These are phyloP conservation scores for Pogonomyrmex barbatus DNA, from an alignment of 1,140 invertebrate species.

Conservation along the genomic window DNA sequence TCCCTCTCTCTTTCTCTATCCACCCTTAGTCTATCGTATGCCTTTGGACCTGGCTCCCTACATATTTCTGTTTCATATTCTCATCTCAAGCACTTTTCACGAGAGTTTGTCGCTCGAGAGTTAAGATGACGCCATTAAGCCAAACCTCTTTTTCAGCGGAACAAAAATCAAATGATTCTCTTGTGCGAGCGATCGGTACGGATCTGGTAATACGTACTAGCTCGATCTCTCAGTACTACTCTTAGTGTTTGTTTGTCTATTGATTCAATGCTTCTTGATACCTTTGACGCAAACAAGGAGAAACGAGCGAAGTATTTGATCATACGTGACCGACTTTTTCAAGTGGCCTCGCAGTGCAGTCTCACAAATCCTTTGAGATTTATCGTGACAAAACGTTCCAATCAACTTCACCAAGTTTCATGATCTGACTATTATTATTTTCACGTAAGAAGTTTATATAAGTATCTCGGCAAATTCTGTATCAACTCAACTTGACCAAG, in stretches of 20 bases:
- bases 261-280: slow-evolving; percentile 36
- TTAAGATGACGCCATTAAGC: slow-evolving; percentile 58
- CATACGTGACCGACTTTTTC: slow-evolving; percentile 57
- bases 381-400: slow-evolving; percentile 12
- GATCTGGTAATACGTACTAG: not conserved
- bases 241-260: slow-evolving; percentile 11
- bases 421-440: slow-evolving; percentile 22
- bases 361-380: slow-evolving; percentile 8
- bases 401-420: slow-evolving; percentile 24
- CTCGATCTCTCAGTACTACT: not conserved
- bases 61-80: slow-evolving; percentile 54
- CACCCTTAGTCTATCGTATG: slow-evolving; percentile 41
- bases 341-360: slow-evolving; percentile 14
- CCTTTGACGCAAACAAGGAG: slow-evolving; percentile 34
- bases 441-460: not conserved
- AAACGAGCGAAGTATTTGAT: slow-evolving; percentile 47
- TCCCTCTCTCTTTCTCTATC: not conserved
- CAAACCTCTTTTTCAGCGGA: slow-evolving; percentile 31
- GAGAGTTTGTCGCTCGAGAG: slow-evolving; percentile 51
- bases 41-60: slow-evolving; percentile 9
- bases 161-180: slow-evolving; percentile 54
- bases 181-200: not conserved
- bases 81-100: slow-evolving; percentile 56
- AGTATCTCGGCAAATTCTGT: not conserved
- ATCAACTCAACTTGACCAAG: too few species aligned